Evolutionary conservation across 2,113 vertebrate species (phyloP).

Genomic region (Isichthys henryi): DNA sequence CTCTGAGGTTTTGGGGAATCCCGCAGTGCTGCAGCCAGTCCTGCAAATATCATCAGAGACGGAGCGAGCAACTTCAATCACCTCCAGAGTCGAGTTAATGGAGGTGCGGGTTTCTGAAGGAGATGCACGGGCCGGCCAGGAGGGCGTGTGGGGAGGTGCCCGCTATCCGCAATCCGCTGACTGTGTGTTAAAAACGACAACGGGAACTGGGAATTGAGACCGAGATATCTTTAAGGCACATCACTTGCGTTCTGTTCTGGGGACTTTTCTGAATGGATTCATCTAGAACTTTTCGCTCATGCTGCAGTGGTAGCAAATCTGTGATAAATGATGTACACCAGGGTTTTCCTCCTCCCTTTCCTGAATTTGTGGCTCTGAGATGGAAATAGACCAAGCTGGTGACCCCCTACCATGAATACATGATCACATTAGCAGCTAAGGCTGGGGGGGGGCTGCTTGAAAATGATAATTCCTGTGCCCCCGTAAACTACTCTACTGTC

Average conservation of each 20-base stretch:
- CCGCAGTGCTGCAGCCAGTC: not conserved
- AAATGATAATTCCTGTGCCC: not conserved
- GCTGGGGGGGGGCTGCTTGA: not conserved
- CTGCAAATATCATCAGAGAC: not conserved
- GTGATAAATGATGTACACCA: not conserved
- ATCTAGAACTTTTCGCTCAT: not conserved
- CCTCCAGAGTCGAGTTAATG: not conserved
- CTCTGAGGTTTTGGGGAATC: not conserved
- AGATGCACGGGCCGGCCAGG: not conserved
- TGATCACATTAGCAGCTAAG: not conserved
- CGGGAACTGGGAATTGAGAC: not conserved
- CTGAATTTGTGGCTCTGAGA: not conserved
- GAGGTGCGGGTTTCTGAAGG: not conserved
- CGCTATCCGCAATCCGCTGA: not conserved
- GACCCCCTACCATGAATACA: not conserved
- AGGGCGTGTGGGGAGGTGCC: not conserved
- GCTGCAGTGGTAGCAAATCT: not conserved
- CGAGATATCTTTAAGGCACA: not conserved
- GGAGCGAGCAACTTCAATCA: not conserved
- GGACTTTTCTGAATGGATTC: not conserved
- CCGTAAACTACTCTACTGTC: not conserved
- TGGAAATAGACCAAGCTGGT: not conserved
- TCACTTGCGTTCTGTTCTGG: not conserved
- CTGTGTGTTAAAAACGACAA: not conserved
- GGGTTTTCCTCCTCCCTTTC: not conserved